phyloP scores from a whole-genome alignment of 2,888 invertebrate species.

The Cremastinae sp. region DNA sequence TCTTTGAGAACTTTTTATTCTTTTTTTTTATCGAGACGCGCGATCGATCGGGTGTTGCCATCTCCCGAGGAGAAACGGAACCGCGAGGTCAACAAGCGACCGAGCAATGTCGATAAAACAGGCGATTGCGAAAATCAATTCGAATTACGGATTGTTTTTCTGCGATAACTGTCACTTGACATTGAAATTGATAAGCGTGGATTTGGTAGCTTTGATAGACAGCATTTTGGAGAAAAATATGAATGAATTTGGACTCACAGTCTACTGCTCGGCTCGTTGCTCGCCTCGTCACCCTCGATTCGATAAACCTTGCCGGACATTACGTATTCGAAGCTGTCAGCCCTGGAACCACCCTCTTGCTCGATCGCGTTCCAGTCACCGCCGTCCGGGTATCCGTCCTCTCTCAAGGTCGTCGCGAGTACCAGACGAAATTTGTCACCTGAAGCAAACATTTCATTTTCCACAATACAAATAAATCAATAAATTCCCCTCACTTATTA shows the following conservation, averaged over 20 bases:
- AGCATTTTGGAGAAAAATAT: not conserved
- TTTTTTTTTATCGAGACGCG: not conserved
- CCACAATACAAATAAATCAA: too few relatives aligned
- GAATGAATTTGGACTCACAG: constrained; percentile 81
- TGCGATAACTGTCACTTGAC: not conserved
- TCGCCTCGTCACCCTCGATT: constrained; percentile 97
- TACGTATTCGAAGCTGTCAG: constrained; percentile 99
- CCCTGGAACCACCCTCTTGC: constrained; percentile 91
- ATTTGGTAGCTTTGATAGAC: not conserved
- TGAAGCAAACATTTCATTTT: constrained; percentile 57
- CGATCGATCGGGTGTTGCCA: constrained; percentile 49
- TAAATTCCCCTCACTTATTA: too few relatives aligned
- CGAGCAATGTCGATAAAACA: constrained; percentile 20
- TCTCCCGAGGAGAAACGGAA: constrained; percentile 37
- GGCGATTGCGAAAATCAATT: not conserved
- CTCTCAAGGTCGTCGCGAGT: constrained; percentile 95
- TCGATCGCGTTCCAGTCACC: constrained; percentile 97
- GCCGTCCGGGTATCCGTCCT: constrained; percentile 96
- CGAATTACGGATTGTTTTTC: not conserved
- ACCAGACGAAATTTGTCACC: constrained; percentile 89
- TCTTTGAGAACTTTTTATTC: not conserved
- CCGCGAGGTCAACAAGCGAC: not conserved
- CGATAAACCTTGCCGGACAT: constrained; percentile 99
- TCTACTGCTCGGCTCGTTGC: constrained; percentile 91
- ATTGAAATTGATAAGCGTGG: not conserved